Percentiles rank a stretch among this genome's conserved stretches.
phyloP scores from a whole-genome alignment of 1,140 invertebrate species.

The Micrasema longulum region DNA sequence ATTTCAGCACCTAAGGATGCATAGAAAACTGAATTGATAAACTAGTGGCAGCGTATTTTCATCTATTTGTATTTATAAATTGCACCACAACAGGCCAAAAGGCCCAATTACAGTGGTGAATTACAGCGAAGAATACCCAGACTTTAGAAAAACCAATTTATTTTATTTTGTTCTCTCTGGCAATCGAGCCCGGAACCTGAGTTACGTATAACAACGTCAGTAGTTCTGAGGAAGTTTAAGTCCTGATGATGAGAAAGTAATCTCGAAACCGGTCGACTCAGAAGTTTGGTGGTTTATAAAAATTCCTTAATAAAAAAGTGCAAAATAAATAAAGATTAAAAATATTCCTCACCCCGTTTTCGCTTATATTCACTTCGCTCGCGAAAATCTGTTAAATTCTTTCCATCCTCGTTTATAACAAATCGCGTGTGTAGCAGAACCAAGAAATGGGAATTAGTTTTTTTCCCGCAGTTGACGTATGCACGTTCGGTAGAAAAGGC shows the following conservation, averaged over 20 bases:
- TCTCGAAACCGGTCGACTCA: too few relatives aligned
- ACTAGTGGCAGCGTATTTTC: too few relatives aligned
- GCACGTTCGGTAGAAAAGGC: constrained; percentile 29
- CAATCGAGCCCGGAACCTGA: not conserved
- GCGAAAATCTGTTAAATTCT: not conserved
- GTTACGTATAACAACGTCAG: not conserved
- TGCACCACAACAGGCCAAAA: too few relatives aligned
- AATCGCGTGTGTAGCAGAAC: too few relatives aligned
- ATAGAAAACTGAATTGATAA: too few relatives aligned
- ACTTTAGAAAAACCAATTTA: not conserved
- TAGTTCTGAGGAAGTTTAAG: too few relatives aligned
- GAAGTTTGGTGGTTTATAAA: not conserved
- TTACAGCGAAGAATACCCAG: too few relatives aligned
- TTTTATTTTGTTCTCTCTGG: not conserved
- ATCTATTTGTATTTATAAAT: too few relatives aligned
- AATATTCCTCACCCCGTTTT: not conserved
- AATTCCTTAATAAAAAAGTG: not conserved
- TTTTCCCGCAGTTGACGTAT: not conserved
- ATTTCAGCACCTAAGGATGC: too few relatives aligned
- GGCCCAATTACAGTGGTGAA: too few relatives aligned
- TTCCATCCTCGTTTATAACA: too few relatives aligned
- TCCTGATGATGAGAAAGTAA: too few relatives aligned
- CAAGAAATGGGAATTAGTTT: not conserved
- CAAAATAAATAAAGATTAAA: not conserved
- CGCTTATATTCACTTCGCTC: not conserved